Percentiles rank a stretch among this genome's conserved stretches.
phyloP scores from a whole-genome alignment of 2,797 vertebrate species.

The Hoplostethus mediterraneus region DNA sequence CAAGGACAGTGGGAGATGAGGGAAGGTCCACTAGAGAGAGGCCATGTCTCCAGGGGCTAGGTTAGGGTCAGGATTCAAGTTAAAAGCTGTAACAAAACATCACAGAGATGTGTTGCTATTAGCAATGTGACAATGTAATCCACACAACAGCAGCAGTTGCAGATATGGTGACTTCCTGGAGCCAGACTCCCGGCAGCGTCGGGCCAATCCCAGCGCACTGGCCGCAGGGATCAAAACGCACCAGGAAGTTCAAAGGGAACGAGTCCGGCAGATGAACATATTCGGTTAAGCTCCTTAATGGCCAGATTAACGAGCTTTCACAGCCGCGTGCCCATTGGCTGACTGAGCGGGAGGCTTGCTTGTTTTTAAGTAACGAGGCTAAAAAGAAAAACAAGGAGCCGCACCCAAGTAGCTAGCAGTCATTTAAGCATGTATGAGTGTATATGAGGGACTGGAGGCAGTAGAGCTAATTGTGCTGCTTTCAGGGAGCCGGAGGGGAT shows the following conservation, averaged over 20 bases:
- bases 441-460: too few relatives aligned
- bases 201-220: slow-evolving; percentile 21
- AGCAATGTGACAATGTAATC: slow-evolving; percentile 3
- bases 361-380: slow-evolving; percentile 21
- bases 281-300: slow-evolving; percentile 48
- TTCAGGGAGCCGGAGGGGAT: slow-evolving; percentile 3
- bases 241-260: slow-evolving; percentile 64
- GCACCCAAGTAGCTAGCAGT: background rate
- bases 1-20: too few relatives aligned
- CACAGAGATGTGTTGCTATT: background rate
- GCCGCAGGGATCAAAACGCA: slow-evolving; percentile 57
- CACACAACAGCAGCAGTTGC: slow-evolving; percentile 18
- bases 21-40: too few relatives aligned
- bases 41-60: too few relatives aligned
- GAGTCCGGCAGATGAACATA: slow-evolving; percentile 32
- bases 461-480: background rate
- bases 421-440: too few relatives aligned
- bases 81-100: background rate
- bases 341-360: slow-evolving; percentile 2
- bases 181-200: slow-evolving; percentile 12
- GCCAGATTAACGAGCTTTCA: slow-evolving; percentile 53
- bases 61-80: too few relatives aligned
- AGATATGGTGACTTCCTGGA: slow-evolving; percentile 30
- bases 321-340: slow-evolving; percentile 17
- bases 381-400: background rate